Evolutionary conservation across 2,797 vertebrate species (phyloP).

Genomic region (Emys orbicularis): DNA sequence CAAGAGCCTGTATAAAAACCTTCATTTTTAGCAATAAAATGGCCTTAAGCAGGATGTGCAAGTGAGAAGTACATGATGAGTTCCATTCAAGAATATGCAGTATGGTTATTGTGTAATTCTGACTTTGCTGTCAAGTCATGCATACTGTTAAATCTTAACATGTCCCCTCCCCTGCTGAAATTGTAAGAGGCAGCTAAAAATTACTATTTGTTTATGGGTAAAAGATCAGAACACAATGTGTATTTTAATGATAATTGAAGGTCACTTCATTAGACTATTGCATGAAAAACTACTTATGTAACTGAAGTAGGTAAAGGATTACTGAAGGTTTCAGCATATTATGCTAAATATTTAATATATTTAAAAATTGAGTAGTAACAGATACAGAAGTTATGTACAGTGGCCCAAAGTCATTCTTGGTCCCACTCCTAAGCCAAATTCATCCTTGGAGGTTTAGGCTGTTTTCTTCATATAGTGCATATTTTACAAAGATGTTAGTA

Average conservation of each 20-base stretch:
- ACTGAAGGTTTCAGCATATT: neutral
- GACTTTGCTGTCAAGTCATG: neutral
- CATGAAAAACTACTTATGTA: neutral
- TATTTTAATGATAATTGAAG: neutral
- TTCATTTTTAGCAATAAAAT: neutral
- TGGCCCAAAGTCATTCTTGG: accelerated
- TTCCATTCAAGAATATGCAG: neutral
- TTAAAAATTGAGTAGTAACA: accelerated
- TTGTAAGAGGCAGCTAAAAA: neutral
- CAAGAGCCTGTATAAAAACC: neutral
- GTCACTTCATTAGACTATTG: neutral
- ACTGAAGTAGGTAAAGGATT: neutral
- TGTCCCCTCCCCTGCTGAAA: neutral
- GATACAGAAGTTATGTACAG: accelerated
- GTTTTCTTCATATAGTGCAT: neutral
- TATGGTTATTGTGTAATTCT: neutral
- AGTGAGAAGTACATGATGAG: neutral
- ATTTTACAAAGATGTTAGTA: neutral
- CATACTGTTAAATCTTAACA: constrained; percentile 1
- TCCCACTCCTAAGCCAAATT: too few relatives aligned
- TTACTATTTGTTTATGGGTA: neutral
- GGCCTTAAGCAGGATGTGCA: neutral
- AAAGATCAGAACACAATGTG: neutral
- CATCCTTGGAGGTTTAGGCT: neutral
- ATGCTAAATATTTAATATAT: neutral